phyloP scores from a whole-genome alignment of 2,113 vertebrate genomes.

The Calypte anna region DNA sequence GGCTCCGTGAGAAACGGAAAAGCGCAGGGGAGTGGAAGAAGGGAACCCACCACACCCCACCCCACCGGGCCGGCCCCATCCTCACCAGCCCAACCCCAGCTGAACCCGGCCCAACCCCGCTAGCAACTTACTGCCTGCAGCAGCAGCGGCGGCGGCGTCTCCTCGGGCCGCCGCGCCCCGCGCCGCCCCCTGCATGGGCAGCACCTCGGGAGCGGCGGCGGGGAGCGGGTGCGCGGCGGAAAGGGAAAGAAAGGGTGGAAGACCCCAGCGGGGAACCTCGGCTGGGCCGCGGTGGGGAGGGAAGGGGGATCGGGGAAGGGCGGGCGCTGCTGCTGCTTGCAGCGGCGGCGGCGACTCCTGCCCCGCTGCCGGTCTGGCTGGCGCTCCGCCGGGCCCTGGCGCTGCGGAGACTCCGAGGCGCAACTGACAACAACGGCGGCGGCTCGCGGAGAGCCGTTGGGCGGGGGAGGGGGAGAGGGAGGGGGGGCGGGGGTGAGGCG shows the following conservation, averaged over 20 bases:
- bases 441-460: background rate
- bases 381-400: background rate
- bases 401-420: background rate
- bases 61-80: background rate
- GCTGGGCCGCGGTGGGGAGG: background rate
- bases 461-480: too few species aligned
- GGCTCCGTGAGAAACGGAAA: background rate
- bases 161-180: constrained; percentile 31
- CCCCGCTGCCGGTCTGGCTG: background rate
- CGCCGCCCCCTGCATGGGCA: constrained; percentile 40
- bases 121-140: constrained; percentile 40
- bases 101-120: background rate
- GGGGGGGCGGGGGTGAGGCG: background rate
- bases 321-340: too few species aligned
- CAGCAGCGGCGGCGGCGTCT: background rate
- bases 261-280: background rate
- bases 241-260: background rate
- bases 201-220: background rate
- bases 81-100: background rate
- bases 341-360: background rate
- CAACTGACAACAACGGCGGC: constrained; percentile 46
- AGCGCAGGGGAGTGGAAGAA: background rate
- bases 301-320: too few species aligned
- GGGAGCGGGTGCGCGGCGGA: background rate
- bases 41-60: constrained; percentile 8